Evolutionary conservation across 2,113 vertebrate genomes (phyloP), one percentile per base, ranked within the genome.

Genomic region (Alligator mississippiensis): DNA sequence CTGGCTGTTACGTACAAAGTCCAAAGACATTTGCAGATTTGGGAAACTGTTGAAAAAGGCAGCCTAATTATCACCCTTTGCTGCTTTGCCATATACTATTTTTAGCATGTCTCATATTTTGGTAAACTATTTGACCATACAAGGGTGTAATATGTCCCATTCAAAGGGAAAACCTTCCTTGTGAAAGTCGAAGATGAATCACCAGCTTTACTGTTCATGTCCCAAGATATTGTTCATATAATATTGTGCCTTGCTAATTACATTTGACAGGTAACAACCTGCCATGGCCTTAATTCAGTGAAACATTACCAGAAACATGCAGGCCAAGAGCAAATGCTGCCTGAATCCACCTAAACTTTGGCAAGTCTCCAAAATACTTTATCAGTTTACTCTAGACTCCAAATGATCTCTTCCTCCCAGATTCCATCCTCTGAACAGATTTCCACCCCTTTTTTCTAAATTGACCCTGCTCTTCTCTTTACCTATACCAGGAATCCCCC

Each of bases 41-140:
- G 5, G 28, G 86, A 38, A 80, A 83, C 66, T 78, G 22, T 47
- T 68, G 88, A 74, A 13, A 83, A 85, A 21, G n/a, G 57, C 15
- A 78, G 89, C 60, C 57, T 38, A 66, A 92, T 68, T 0, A 1
- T 22, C 54, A 22, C 9, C 7, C 60, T 78, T 89, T 12, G 14
- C 79, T 90, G 57, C 84, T 64, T 85, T 58, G 12, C 34, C 77
- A 63, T 17, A 14, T 0, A 0, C 38, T 85, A 92, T 64, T 68
- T 77, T 81, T 25, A 30, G 18, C 1, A 2, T 2, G 5, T 34
- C 27, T 18, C 11, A 4, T 4, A 7, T 34, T 93, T 60, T 30
- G 74, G 54, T 0, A 0, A 24, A 72, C 66, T 57, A 57, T 54
- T 11, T 27, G 28, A 87, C 25, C 54, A 27, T 92, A 85, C 55